phyloP scores from a whole-genome alignment of 2,797 vertebrate genomes.

The Rhinoraja longicauda region DNA sequence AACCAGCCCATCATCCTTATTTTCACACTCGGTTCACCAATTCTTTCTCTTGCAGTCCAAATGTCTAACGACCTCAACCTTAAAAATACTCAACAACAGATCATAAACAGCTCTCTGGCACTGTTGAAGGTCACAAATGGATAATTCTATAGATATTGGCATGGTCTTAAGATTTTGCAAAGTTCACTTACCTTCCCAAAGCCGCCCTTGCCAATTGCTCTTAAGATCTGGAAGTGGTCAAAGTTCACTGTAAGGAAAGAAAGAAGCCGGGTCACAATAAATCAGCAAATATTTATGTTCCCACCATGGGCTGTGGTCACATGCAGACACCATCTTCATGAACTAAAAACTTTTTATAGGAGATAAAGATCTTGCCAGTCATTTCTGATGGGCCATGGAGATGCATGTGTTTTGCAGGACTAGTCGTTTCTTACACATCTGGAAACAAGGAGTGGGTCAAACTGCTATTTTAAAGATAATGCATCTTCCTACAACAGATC shows the following conservation, averaged over 20 bases:
- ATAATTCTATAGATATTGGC: background rate
- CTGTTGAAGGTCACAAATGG: background rate
- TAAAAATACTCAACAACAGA: no score
- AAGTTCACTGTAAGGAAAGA: constrained; percentile 78
- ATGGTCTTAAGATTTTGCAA: background rate
- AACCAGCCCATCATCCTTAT: no score
- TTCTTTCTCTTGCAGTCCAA: no score
- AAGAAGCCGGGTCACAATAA: constrained; percentile 40
- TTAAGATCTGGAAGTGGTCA: constrained; percentile 92
- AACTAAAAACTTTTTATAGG: background rate
- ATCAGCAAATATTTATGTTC: background rate
- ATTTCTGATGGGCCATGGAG: background rate
- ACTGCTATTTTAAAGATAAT: background rate
- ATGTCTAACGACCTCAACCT: no score
- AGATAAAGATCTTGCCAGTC: background rate
- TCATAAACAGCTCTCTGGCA: no score
- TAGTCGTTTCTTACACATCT: background rate
- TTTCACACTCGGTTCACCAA: no score
- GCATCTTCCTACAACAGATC: background rate
- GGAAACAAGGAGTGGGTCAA: background rate
- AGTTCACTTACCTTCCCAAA: constrained; percentile 83
- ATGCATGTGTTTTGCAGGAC: background rate
- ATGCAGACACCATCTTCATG: background rate
- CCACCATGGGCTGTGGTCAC: background rate
- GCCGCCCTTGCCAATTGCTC: constrained; percentile 95